A percentile compares a stretch with the other conserved stretches of the same genome.
phyloP scores from a whole-genome alignment of 1,140 invertebrate species.

The Campodea augens region DNA sequence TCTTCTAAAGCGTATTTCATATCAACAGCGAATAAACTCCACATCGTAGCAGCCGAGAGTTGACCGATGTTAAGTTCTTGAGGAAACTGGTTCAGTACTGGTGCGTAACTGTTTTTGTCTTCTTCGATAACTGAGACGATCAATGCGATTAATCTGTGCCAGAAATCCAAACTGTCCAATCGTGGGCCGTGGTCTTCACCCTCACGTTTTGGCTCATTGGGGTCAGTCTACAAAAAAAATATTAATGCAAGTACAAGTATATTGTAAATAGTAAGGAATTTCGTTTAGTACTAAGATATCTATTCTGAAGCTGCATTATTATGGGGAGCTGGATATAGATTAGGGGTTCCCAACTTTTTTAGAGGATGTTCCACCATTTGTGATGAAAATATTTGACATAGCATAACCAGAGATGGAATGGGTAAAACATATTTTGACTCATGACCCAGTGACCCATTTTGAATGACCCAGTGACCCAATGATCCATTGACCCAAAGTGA shows the following conservation, averaged over 20 bases:
- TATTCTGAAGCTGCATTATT: no score
- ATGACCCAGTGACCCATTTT: no score
- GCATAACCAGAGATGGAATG: no score
- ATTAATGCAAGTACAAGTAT: neutral
- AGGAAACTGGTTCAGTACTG: constrained; percentile 94
- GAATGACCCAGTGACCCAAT: no score
- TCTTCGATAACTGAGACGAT: constrained; percentile 98
- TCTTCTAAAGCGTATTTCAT: constrained; percentile 97
- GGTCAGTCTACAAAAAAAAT: constrained; percentile 41
- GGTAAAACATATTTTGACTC: no score
- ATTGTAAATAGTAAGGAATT: no score
- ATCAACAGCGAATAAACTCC: constrained; percentile 91
- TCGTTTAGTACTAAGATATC: no score
- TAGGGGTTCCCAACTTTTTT: no score
- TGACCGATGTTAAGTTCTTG: constrained; percentile 83
- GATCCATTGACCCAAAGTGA: no score
- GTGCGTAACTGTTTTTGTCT: constrained; percentile 92
- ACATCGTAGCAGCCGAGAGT: constrained; percentile 92
- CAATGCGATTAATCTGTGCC: constrained; percentile 94
- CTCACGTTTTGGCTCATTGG: constrained; percentile 67
- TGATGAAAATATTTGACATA: no score
- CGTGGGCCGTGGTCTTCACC: constrained; percentile 74
- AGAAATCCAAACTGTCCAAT: constrained; percentile 86
- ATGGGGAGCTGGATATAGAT: no score
- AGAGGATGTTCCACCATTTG: no score